Evolutionary conservation across 2,113 vertebrate genomes (phyloP).

Genomic region (Spea multiplicata): DNA sequence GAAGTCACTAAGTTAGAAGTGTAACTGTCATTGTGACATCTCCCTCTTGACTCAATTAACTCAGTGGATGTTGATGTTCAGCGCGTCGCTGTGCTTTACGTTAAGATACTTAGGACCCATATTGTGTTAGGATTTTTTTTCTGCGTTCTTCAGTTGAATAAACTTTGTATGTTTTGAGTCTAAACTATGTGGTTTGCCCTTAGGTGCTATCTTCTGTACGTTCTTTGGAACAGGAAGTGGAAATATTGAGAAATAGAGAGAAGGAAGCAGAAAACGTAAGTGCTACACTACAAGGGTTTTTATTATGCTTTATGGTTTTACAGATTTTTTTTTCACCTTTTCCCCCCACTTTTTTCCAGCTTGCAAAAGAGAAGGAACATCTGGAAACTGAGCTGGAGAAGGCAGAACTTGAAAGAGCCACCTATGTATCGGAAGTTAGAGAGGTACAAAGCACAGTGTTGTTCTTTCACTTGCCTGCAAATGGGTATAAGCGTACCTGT

Average conservation of each 20-base stretch:
- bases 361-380: constrained; percentile 86
- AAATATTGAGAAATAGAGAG: constrained; percentile 75
- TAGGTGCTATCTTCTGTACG: constrained; percentile 76
- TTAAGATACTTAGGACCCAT: too few relatives aligned
- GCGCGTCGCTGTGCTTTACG: too few relatives aligned
- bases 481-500: too few relatives aligned
- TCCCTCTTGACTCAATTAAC: too few relatives aligned
- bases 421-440: constrained; percentile 91
- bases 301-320: too few relatives aligned
- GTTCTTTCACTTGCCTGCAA: too few relatives aligned
- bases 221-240: constrained; percentile 80
- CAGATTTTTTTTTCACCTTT: background rate
- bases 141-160: too few relatives aligned
- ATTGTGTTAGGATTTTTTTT: too few relatives aligned
- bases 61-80: too few relatives aligned
- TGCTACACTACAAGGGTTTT: constrained; percentile 13
- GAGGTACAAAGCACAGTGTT: constrained; percentile 73
- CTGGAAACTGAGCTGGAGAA: constrained; percentile 90
- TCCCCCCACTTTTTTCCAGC: constrained; percentile 63
- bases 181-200: constrained; percentile 18
- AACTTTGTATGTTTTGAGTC: too few relatives aligned
- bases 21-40: too few relatives aligned
- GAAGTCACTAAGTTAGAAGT: too few relatives aligned
- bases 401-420: constrained; percentile 88
- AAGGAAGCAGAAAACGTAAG: constrained; percentile 82